Conservation (phyloP, 2,113 vertebrate genomes). For the Nannobrachium achirus region DNA sequence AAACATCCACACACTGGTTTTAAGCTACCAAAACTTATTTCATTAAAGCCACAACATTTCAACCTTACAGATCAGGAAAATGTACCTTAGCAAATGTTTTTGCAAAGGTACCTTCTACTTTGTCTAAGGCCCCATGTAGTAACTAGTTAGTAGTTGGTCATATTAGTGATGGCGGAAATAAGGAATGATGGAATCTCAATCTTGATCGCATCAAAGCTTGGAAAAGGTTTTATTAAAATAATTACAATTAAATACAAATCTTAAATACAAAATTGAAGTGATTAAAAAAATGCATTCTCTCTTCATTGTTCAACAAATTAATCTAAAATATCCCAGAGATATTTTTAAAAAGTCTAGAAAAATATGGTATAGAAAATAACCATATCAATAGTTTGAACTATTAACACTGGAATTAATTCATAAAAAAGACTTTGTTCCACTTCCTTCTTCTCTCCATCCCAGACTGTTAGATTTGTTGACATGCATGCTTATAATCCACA, state of each 20-base stretch:
- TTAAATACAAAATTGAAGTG: slow-evolving; percentile 24
- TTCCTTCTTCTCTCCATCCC: slow-evolving; percentile 1
- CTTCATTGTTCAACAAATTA: neutral
- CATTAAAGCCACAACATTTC: no score
- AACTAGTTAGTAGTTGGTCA: no score
- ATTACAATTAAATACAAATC: slow-evolving; percentile 8
- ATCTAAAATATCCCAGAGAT: slow-evolving; percentile 17
- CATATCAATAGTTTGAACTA: neutral
- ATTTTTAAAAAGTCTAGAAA: slow-evolving; percentile 30
- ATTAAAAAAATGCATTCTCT: neutral
- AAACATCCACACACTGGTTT: no score
- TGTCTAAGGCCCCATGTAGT: no score
- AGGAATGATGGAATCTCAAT: no score
- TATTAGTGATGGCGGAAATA: no score
- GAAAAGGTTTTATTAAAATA: slow-evolving; percentile 10
- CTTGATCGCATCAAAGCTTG: no score
- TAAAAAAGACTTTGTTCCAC: slow-evolving; percentile 12
- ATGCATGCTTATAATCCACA: slow-evolving; percentile 59
- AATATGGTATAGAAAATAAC: neutral
- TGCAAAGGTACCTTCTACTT: no score
- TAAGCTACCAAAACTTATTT: no score
- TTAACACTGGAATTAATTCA: neutral
- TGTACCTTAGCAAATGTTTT: no score
- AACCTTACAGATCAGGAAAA: no score
- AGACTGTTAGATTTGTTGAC: neutral